These are phyloP conservation scores for Hermetia illucens DNA, from an alignment of 1,140 invertebrate genomes.

Conservation along the genomic window DNA sequence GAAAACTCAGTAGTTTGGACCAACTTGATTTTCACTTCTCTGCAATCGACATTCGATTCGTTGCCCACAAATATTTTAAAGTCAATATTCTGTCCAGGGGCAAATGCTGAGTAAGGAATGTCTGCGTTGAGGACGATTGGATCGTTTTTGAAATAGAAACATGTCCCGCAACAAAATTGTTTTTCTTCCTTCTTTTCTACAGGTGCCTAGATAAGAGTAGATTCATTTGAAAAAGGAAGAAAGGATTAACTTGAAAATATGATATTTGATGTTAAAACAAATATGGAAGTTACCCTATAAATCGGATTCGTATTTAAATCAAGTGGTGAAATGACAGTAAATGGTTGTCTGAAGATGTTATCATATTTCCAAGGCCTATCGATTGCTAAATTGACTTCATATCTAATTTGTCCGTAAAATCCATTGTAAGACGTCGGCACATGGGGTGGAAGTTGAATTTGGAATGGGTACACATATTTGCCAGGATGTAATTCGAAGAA, in stretches of 20 bases:
- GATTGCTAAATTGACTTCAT: slow-evolving; percentile 48
- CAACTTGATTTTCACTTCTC: slow-evolving; percentile 34
- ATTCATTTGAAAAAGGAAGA: slow-evolving; percentile 9
- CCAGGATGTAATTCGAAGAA: slow-evolving; percentile 40
- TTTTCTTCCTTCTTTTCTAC: slow-evolving; percentile 21
- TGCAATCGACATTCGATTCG: slow-evolving; percentile 36
- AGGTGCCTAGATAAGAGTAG: slow-evolving; percentile 20
- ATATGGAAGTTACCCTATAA: slow-evolving; percentile 14
- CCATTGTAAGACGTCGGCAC: slow-evolving; percentile 58
- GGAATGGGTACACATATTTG: slow-evolving; percentile 42
- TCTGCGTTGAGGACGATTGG: slow-evolving; percentile 23
- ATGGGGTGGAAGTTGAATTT: slow-evolving; percentile 36
- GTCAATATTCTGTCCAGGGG: slow-evolving; percentile 23
- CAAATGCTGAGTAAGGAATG: slow-evolving; percentile 21
- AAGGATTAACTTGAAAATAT: slow-evolving; percentile 31
- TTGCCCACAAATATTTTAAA: slow-evolving; percentile 23
- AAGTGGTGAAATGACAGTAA: slow-evolving; percentile 54
- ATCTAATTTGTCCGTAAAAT: slow-evolving; percentile 49
- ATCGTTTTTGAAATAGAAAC: slow-evolving; percentile 18
- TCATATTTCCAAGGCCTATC: slow-evolving; percentile 65
- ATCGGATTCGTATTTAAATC: slow-evolving; percentile 48
- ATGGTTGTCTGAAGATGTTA: slow-evolving; percentile 51
- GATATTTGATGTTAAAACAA: background rate
- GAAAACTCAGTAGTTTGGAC: slow-evolving; percentile 30
- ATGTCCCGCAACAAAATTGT: slow-evolving; percentile 25